A percentile compares a stretch with the other conserved stretches of the same genome.
Evolutionary conservation across 2,113 vertebrate species (phyloP).

Genomic region (Notiomystis cincta): DNA sequence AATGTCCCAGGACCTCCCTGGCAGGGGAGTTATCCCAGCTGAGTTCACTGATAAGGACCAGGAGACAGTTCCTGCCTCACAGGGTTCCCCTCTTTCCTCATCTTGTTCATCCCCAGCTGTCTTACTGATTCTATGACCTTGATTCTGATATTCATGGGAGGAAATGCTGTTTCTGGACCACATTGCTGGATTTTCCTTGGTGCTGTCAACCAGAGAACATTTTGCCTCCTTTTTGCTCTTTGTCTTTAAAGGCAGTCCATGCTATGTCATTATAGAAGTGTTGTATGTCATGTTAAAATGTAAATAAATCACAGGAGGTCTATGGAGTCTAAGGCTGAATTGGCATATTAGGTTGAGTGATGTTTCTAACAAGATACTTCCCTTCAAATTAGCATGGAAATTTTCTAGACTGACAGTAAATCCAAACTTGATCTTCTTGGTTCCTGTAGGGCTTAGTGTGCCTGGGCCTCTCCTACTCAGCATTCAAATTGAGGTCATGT

Average conservation of each 20-base stretch:
- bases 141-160: background rate
- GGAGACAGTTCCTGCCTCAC: background rate
- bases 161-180: background rate
- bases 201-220: background rate
- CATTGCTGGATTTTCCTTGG: background rate
- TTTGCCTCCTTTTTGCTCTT: background rate
- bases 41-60: background rate
- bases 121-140: background rate
- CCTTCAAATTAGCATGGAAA: background rate
- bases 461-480: background rate
- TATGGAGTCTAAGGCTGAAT: background rate
- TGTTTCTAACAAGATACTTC: background rate
- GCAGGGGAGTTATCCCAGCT: background rate
- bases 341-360: background rate
- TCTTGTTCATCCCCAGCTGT: background rate
- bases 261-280: background rate
- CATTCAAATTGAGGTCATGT: background rate
- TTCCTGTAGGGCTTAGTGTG: background rate
- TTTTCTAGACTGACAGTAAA: background rate
- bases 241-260: background rate
- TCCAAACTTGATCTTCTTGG: background rate
- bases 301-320: background rate
- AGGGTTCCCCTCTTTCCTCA: too few relatives aligned
- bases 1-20: accelerated
- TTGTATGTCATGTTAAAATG: background rate